phyloP scores from a whole-genome alignment of 2,113 vertebrate species.

The Thamnophis sirtalis region DNA sequence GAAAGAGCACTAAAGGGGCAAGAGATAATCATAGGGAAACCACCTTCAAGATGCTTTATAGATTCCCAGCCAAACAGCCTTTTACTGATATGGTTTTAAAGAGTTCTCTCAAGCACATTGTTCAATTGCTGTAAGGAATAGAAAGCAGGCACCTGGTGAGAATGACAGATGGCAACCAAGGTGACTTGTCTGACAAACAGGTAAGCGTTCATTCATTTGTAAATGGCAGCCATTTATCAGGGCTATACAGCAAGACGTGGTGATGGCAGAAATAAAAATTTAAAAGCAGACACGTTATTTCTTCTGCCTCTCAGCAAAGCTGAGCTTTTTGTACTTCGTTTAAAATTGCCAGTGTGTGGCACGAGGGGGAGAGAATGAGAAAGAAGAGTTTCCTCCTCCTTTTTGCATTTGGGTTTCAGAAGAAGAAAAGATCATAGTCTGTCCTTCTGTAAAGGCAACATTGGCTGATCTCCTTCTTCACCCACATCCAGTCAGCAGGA shows the following conservation, averaged over 20 bases:
- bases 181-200: constrained; percentile 68
- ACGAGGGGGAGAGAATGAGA: neutral
- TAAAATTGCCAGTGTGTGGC: constrained; percentile 46
- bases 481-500: constrained; percentile 28
- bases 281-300: constrained; percentile 61
- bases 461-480: constrained; percentile 14
- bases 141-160: constrained; percentile 68
- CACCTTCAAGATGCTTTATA: constrained; percentile 55
- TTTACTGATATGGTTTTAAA: constrained; percentile 73
- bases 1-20: constrained; percentile 49
- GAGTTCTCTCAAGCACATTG: constrained; percentile 62
- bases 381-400: constrained; percentile 44
- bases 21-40: constrained; percentile 50
- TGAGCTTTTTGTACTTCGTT: constrained; percentile 35
- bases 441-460: constrained; percentile 4
- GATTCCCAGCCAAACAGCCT: constrained; percentile 64
- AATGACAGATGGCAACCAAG: constrained; percentile 75
- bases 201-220: constrained; percentile 64
- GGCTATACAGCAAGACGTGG: constrained; percentile 55
- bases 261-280: constrained; percentile 58
- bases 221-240: constrained; percentile 70
- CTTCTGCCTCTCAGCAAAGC: constrained; percentile 57
- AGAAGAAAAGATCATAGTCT: constrained; percentile 31
- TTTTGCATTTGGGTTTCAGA: constrained; percentile 35
- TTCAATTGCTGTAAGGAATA: constrained; percentile 63